These are phyloP conservation scores for Elephas maximus DNA, from an alignment of 2,113 vertebrate genomes.

Conservation along the genomic window DNA sequence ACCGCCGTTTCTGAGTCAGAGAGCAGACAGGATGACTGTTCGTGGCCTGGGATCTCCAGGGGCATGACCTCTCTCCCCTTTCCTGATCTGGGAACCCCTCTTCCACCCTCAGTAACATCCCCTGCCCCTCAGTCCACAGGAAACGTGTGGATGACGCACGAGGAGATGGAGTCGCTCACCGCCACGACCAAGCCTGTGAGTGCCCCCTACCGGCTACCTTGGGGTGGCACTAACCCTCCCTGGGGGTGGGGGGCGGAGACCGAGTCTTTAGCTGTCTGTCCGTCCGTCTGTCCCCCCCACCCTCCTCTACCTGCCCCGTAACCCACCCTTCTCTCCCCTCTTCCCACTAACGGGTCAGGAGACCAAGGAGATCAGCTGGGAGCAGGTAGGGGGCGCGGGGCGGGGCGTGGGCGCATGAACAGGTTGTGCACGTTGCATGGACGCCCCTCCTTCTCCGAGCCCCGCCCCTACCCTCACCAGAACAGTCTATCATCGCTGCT, in stretches of 20 bases:
- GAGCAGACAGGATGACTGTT: background rate
- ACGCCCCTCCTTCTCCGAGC: conserved; percentile 24
- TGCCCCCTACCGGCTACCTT: conserved; percentile 41
- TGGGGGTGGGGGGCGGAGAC: background rate
- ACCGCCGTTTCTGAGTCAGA: background rate
- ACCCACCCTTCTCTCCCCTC: conserved; percentile 85
- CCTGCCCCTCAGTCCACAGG: conserved; percentile 92
- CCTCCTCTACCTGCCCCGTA: conserved; percentile 79
- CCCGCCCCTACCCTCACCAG: background rate
- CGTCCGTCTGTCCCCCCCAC: conserved; percentile 24
- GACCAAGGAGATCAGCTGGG: conserved; percentile 97
- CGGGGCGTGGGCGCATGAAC: conserved; percentile 72
- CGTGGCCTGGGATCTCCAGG: background rate
- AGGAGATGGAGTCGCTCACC: conserved; percentile 96
- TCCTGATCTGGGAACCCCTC: background rate
- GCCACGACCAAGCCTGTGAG: conserved; percentile 95
- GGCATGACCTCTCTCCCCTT: too few relatives aligned
- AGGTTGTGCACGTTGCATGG: conserved; percentile 82
- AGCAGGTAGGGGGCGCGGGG: conserved; percentile 92
- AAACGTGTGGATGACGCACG: conserved; percentile 98
- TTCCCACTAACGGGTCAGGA: conserved; percentile 90
- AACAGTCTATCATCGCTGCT: background rate
- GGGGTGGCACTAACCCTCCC: conserved; percentile 41
- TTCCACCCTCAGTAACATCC: background rate
- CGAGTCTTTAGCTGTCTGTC: background rate